phyloP scores from a whole-genome alignment of 2,113 vertebrate genomes.

The Coracopsis vasa region DNA sequence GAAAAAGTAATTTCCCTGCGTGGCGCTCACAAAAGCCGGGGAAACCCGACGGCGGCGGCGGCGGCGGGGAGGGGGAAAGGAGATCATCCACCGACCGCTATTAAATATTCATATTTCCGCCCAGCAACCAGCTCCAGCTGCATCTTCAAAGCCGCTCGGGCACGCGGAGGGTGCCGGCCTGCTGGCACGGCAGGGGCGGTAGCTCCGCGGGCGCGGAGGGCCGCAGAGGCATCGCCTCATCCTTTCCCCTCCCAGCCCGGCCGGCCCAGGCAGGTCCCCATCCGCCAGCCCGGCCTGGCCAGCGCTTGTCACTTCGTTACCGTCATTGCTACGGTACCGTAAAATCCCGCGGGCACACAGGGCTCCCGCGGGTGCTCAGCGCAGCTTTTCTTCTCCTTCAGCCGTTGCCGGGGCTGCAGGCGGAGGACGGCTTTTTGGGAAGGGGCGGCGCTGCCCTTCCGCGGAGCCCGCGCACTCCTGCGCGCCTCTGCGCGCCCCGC shows the following conservation, averaged over 20 bases:
- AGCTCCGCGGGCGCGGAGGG: background rate
- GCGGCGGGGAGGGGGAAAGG: background rate
- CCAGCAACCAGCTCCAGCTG: constrained; percentile 19
- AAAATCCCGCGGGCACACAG: background rate
- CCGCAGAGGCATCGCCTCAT: background rate
- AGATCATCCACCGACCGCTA: background rate
- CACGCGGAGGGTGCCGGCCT: background rate
- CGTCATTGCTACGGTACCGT: background rate
- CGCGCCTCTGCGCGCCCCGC: background rate
- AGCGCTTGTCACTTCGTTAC: background rate
- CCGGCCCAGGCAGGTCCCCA: background rate
- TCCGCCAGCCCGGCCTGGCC: background rate
- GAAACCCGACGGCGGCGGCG: background rate
- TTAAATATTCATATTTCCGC: constrained; percentile 54
- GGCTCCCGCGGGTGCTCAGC: background rate
- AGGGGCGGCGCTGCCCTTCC: background rate
- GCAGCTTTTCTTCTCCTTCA: background rate
- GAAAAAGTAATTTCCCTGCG: background rate
- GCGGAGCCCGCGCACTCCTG: background rate
- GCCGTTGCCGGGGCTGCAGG: background rate
- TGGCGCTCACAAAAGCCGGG: background rate
- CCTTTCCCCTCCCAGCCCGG: background rate
- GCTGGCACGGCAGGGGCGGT: background rate
- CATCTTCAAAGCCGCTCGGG: background rate
- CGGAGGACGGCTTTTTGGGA: background rate